Percentiles rank a stretch among this genome's conserved stretches.
These are phyloP conservation scores for Tachysurus vachellii DNA, from an alignment of 2,113 vertebrate species.

Conservation along the genomic window DNA sequence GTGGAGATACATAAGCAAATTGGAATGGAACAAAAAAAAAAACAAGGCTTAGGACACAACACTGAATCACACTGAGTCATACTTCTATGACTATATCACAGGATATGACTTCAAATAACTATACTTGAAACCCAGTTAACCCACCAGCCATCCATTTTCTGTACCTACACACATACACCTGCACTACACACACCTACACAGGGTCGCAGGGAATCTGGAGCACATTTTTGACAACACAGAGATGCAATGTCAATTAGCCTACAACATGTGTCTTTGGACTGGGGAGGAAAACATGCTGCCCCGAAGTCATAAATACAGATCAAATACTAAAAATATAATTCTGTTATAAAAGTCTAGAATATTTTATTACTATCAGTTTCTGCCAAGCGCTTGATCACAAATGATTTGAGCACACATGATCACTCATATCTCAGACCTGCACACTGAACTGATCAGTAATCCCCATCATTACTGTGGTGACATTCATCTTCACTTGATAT, in stretches of 20 bases:
- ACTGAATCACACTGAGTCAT: neutral
- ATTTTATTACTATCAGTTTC: neutral
- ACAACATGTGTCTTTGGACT: no score
- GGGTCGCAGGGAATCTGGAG: no score
- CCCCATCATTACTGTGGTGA: slow-evolving; percentile 17
- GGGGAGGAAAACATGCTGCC: no score
- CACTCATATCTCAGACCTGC: neutral
- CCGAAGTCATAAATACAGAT: neutral
- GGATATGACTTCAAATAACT: neutral
- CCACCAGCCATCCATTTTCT: neutral
- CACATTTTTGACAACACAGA: no score
- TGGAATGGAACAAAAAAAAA: neutral
- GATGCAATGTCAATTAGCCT: no score
- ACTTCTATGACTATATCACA: neutral
- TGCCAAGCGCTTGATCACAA: neutral
- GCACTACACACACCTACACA: no score
- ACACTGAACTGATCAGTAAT: slow-evolving; percentile 5
- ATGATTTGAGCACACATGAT: neutral
- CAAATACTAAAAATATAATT: neutral
- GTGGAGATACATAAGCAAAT: neutral
- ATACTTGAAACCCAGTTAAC: neutral
- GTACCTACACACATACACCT: no score
- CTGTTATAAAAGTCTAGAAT: neutral
- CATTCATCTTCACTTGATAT: slow-evolving; percentile 25
- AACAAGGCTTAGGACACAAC: neutral